Evolutionary conservation across 2,113 vertebrate genomes (phyloP).

Genomic region (Apistogramma diplotaenia): DNA sequence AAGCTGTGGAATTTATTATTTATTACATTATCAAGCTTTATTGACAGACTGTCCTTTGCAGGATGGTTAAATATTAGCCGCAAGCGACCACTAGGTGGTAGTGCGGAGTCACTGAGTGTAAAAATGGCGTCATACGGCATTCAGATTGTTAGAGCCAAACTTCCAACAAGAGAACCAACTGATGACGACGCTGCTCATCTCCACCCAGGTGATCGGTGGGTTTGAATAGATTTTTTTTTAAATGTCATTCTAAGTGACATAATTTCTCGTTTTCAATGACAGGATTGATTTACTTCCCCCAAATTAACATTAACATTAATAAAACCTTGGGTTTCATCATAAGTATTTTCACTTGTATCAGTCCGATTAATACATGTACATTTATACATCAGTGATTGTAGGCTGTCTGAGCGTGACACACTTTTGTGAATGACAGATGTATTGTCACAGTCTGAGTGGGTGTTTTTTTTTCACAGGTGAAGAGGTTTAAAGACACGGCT

Average conservation of each 20-base stretch:
- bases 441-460: not conserved
- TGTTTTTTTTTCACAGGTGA: conserved; percentile 30
- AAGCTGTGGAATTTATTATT: not conserved
- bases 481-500: conserved; percentile 30
- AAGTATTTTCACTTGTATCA: not conserved
- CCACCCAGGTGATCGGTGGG: not conserved
- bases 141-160: too few species aligned
- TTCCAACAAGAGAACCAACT: too few species aligned
- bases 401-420: conserved; percentile 15
- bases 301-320: not conserved
- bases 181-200: fast-evolving
- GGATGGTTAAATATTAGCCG: not conserved
- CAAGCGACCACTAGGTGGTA: conserved; percentile 47
- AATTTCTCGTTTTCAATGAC: not conserved
- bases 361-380: not conserved
- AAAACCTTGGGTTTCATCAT: not conserved
- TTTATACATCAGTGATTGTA: not conserved
- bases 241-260: not conserved
- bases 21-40: not conserved
- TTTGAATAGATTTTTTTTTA: not conserved
- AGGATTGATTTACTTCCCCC: not conserved
- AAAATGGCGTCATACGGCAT: not conserved
- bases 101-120: not conserved
- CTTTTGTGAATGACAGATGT: conserved; percentile 11
- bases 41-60: not conserved